These are phyloP conservation scores for Danionella dracula DNA, from an alignment of 2,797 vertebrate species.

Conservation along the genomic window DNA sequence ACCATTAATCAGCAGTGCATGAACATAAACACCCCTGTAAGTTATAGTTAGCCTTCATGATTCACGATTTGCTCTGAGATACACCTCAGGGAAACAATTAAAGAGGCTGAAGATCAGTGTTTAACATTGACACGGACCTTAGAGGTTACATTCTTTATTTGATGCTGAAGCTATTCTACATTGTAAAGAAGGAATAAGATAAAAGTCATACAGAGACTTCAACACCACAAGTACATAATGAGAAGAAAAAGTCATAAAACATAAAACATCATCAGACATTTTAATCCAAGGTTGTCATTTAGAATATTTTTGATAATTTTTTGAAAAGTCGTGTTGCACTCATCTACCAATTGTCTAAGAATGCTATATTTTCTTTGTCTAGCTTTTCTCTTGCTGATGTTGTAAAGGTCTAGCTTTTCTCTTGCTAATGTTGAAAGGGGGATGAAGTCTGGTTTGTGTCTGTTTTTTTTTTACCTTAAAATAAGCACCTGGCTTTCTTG, in stretches of 20 bases:
- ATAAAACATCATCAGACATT: conserved; percentile 28
- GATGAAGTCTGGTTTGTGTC: conserved; percentile 38
- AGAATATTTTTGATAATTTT: conserved; percentile 7
- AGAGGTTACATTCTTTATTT: neutral
- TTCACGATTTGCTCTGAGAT: conserved; percentile 24
- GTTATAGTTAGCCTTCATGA: conserved; percentile 25
- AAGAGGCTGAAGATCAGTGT: conserved; percentile 18
- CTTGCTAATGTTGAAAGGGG: conserved; percentile 6
- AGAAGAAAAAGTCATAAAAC: conserved; percentile 8
- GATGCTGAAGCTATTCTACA: neutral
- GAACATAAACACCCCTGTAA: conserved; percentile 20
- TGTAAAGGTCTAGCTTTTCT: neutral
- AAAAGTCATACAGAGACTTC: neutral
- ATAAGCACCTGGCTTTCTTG: conserved; percentile 26
- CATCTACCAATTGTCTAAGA: neutral
- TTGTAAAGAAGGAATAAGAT: neutral
- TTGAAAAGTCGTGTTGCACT: conserved; percentile 31
- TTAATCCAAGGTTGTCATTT: conserved; percentile 36
- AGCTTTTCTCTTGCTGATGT: conserved; percentile 7
- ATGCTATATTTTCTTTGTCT: conserved; percentile 20
- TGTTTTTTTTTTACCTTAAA: conserved; percentile 46
- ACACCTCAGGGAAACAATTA: conserved; percentile 34
- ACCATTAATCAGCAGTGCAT: neutral
- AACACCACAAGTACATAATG: neutral
- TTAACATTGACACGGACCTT: conserved; percentile 27